These are phyloP conservation scores for Gracilinanus agilis DNA, from an alignment of 2,113 vertebrate genomes.

Conservation along the genomic window DNA sequence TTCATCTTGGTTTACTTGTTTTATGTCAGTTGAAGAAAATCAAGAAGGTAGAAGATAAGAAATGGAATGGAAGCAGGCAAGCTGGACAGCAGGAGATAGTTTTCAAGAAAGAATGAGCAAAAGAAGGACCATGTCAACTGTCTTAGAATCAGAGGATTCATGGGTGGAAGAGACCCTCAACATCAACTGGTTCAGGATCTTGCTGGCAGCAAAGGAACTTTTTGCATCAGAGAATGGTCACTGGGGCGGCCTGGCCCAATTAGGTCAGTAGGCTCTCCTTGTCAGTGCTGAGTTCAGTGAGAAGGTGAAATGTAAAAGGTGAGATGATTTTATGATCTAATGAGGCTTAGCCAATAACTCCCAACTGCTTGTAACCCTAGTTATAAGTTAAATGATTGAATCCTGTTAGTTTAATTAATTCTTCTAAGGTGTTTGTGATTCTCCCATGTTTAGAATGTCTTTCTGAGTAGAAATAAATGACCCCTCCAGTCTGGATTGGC, in stretches of 20 bases:
- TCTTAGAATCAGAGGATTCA: background rate
- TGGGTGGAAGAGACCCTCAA: background rate
- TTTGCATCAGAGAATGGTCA: background rate
- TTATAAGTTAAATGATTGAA: background rate
- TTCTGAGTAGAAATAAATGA: background rate
- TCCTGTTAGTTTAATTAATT: background rate
- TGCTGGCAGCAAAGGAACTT: background rate
- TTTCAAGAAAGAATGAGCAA: background rate
- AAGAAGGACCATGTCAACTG: background rate
- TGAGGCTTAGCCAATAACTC: background rate
- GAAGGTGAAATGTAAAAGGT: background rate
- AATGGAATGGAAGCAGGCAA: background rate
- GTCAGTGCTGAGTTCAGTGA: background rate
- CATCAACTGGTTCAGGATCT: background rate
- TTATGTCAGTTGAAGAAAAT: background rate
- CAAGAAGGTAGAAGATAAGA: background rate
- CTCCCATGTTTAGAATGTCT: background rate
- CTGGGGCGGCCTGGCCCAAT: background rate
- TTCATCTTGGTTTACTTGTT: background rate
- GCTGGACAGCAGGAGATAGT: background rate
- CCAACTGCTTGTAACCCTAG: background rate
- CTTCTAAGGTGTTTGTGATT: background rate
- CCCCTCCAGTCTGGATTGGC: background rate
- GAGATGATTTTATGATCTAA: background rate
- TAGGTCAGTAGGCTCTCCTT: background rate